Conservation (phyloP, 2,888 invertebrate genomes). For the Tetranychus piercei region DNA sequence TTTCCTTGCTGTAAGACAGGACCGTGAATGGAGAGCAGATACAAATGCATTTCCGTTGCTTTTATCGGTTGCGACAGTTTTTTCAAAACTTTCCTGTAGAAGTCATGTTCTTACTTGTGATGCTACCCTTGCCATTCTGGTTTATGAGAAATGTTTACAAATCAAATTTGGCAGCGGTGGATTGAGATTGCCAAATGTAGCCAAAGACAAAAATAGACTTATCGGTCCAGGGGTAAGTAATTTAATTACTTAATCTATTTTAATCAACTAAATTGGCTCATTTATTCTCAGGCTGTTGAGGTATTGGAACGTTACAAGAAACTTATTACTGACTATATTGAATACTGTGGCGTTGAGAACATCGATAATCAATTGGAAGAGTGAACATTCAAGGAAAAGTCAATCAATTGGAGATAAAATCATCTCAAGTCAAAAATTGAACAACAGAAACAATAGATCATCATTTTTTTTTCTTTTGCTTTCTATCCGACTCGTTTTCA, state of each 20-base stretch:
- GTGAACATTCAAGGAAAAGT: not conserved
- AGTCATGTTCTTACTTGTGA: slow-evolving; percentile 13
- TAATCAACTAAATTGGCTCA: not conserved
- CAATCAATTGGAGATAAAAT: not conserved
- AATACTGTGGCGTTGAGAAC: not conserved
- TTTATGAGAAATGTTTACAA: slow-evolving; percentile 14
- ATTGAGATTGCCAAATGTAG: not conserved
- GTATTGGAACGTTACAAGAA: not conserved
- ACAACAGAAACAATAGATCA: too few species aligned
- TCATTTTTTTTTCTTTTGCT: too few species aligned
- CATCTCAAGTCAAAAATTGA: not conserved
- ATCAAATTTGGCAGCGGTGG: not conserved
- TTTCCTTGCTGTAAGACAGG: slow-evolving; percentile 9
- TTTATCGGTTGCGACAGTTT: slow-evolving; percentile 9
- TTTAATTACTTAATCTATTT: not conserved
- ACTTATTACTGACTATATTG: not conserved
- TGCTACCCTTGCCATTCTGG: slow-evolving; percentile 13
- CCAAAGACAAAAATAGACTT: not conserved
- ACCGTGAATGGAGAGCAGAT: slow-evolving; percentile 8
- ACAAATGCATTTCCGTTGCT: not conserved
- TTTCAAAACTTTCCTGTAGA: slow-evolving; percentile 14
- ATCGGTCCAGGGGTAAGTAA: not conserved
- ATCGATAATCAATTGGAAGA: not conserved
- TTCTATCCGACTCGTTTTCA: too few species aligned
- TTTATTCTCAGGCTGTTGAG: not conserved